These are phyloP conservation scores for Resseliella maxima DNA, from an alignment of 2,888 invertebrate genomes.

Conservation along the genomic window DNA sequence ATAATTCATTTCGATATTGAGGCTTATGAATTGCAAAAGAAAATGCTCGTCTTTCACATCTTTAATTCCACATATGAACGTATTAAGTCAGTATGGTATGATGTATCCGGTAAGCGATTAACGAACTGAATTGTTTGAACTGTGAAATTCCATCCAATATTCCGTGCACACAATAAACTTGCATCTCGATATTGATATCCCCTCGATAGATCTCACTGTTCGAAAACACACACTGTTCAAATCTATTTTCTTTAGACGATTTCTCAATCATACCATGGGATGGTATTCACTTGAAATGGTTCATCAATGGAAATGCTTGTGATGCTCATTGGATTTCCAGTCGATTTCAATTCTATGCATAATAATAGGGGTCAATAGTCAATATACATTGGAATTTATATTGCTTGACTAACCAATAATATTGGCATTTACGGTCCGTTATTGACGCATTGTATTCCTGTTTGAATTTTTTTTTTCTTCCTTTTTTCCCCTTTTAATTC, in stretches of 20 bases:
- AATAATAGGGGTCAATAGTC: constrained; percentile 61
- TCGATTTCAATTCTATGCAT: constrained; percentile 64
- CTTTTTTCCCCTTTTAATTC: neutral
- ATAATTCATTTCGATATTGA: neutral
- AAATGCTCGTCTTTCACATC: neutral
- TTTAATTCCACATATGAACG: constrained; percentile 23
- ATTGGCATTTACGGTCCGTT: constrained; percentile 54
- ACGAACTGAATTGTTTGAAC: neutral
- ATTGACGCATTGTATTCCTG: constrained; percentile 5
- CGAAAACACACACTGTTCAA: neutral
- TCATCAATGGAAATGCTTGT: constrained; percentile 27
- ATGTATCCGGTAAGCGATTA: constrained; percentile 47
- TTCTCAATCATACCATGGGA: neutral
- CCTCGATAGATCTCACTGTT: no score
- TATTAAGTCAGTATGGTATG: neutral
- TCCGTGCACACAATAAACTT: neutral
- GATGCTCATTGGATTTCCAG: constrained; percentile 61
- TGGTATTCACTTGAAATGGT: neutral
- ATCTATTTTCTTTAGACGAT: neutral
- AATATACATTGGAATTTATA: constrained; percentile 56
- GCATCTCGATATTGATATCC: neutral
- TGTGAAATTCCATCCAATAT: constrained; percentile 46
- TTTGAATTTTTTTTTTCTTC: neutral
- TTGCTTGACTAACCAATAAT: constrained; percentile 57
- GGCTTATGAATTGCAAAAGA: neutral